Conservation (phyloP, 2,888 invertebrate species). For the Cyaniris semiargus region DNA sequence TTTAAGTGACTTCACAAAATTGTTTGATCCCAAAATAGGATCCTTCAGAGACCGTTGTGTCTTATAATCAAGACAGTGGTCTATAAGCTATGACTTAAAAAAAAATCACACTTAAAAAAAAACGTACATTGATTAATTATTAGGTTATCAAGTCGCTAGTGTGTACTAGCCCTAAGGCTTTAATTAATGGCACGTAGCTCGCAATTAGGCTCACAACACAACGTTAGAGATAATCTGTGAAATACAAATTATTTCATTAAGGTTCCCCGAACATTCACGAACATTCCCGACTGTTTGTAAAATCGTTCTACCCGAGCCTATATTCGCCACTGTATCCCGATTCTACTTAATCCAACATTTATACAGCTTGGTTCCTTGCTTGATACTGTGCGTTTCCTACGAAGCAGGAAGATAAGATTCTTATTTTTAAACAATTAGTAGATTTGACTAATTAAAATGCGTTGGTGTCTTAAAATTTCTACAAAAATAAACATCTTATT, state of each 20-base stretch:
- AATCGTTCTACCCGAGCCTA: not conserved
- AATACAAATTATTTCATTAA: constrained; percentile 4
- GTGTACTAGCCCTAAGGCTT: not conserved
- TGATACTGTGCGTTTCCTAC: not conserved
- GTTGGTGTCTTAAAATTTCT: too few species aligned
- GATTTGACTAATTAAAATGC: too few species aligned
- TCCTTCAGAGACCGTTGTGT: too few species aligned
- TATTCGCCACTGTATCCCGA: not conserved
- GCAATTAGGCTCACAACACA: not conserved
- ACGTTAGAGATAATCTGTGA: constrained; percentile 5
- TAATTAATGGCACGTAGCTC: not conserved
- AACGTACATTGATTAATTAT: too few species aligned
- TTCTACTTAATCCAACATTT: not conserved
- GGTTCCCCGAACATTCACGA: not conserved
- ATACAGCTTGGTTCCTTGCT: not conserved
- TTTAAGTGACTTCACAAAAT: too few species aligned
- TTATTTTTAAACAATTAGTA: not conserved
- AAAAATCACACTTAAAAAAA: too few species aligned
- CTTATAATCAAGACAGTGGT: too few species aligned
- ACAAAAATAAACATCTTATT: too few species aligned
- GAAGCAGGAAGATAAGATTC: not conserved
- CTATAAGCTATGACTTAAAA: too few species aligned
- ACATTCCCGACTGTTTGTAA: not conserved
- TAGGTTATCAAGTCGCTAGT: not conserved
- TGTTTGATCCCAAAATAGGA: too few species aligned